Evolutionary conservation across 1,140 invertebrate genomes (phyloP).

Genomic region (Solen grandis): DNA sequence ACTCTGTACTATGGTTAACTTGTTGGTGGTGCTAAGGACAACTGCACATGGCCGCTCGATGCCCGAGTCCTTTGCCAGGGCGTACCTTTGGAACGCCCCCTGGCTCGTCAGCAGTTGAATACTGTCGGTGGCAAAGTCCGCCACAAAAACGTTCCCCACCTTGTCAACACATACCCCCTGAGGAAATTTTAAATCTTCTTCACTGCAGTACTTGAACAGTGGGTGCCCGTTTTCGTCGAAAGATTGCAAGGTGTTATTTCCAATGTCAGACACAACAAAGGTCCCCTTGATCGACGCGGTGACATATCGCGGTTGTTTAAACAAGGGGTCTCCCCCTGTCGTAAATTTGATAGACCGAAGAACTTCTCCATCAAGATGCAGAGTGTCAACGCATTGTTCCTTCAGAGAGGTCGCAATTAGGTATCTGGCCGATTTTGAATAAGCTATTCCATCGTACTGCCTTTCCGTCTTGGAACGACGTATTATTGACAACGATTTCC

Average conservation of each 20-base stretch:
- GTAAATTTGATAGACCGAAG: conserved; percentile 61
- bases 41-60: conserved; percentile 71
- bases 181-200: conserved; percentile 64
- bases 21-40: conserved; percentile 64
- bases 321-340: conserved; percentile 52
- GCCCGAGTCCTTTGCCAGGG: conserved; percentile 68
- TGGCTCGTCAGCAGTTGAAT: conserved; percentile 72
- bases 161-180: conserved; percentile 73
- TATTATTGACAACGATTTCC: conserved; percentile 65
- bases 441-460: conserved; percentile 73
- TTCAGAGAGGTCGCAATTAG: conserved; percentile 67
- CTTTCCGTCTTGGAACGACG: conserved; percentile 66
- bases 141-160: conserved; percentile 74
- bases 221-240: conserved; percentile 61
- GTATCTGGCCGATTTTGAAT: conserved; percentile 47
- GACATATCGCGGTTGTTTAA: conserved; percentile 68
- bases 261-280: conserved; percentile 69
- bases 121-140: conserved; percentile 72
- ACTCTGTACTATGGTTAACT: conserved; percentile 74
- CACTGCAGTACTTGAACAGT: conserved; percentile 65
- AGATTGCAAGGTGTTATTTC: conserved; percentile 61
- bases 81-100: conserved; percentile 70
- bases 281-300: conserved; percentile 63
- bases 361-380: conserved; percentile 66
- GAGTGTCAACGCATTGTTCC: conserved; percentile 67